Conservation (phyloP, 2,113 vertebrate genomes). For the Stigmatopora nigra region DNA sequence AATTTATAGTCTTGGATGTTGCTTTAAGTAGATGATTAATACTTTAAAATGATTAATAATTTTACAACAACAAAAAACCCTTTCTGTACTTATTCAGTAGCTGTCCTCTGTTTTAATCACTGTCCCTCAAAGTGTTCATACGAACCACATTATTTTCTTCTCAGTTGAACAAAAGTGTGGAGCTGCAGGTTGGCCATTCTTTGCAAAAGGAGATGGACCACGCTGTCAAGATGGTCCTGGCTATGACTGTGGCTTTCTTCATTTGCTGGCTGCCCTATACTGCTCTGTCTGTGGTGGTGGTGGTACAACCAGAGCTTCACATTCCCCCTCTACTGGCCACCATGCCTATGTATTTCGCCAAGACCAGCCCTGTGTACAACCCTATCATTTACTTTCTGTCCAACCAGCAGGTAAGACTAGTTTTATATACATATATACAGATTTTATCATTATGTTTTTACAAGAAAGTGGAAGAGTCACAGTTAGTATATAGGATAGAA, state of each 20-base stretch:
- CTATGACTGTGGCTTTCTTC: constrained; percentile 65
- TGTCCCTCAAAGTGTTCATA: too few relatives aligned
- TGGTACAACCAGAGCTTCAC: constrained; percentile 56
- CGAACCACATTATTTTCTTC: constrained; percentile 8
- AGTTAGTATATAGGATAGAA: too few relatives aligned
- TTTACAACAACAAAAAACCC: too few relatives aligned
- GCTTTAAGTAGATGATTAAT: too few relatives aligned
- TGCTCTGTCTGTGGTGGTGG: constrained; percentile 59
- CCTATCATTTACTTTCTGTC: constrained; percentile 71
- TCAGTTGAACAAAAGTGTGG: constrained; percentile 69
- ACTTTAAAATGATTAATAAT: too few relatives aligned
- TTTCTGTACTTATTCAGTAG: too few relatives aligned
- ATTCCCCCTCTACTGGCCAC: constrained; percentile 69
- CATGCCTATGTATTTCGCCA: constrained; percentile 72
- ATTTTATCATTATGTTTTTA: too few relatives aligned
- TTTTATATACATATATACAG: too few relatives aligned
- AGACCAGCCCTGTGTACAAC: constrained; percentile 71
- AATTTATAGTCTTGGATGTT: too few relatives aligned
- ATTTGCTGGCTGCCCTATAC: constrained; percentile 73
- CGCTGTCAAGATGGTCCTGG: constrained; percentile 63
- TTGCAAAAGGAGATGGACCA: constrained; percentile 61
- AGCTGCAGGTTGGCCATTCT: constrained; percentile 61
- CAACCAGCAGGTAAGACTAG: constrained; percentile 63
- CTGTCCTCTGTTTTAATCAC: too few relatives aligned
- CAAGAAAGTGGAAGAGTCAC: too few relatives aligned